Base-by-base conservation (phyloP, 2,888 invertebrate species). In the Mimachlamys varia region DNA sequence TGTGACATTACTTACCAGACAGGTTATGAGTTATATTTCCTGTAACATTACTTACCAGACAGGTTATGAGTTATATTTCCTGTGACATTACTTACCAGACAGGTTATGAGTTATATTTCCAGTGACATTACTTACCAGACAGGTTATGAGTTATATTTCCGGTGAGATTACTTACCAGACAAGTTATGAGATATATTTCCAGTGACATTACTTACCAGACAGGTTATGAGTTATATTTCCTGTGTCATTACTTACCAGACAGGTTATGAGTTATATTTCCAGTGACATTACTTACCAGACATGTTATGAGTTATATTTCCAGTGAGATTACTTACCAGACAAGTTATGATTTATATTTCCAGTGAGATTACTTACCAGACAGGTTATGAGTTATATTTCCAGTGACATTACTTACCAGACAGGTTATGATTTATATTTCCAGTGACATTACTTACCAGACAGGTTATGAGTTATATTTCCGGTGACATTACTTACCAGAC, bases 111-210 rank as follows among this genome's bases (percentile, higher is more conserved):
- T 76, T n/a, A n/a, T 5, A 33, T 76, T 27, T 33, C 76, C 0
- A 89, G 49, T 38, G 89, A 38, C 50, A 87, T 76, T 2, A 89
- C 76, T 76, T 76, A 76, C 76, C 76, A 12, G 33, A 76, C 12
- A 76, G 12, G 76, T 76, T 76, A 33, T 76, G 76, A 2, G 76
- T 76, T 5, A 33, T 76, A 53, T n/a, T n/a, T n/a, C n/a, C n/a
- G n/a, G n/a, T 53, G 12, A 2, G 33, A 76, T 76, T 76, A 10
- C 76, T 76, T 76, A 76, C 76, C 76, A 12, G 33, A 76, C 12
- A 76, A 7, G 76, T 76, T 76, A 33, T 76, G 76, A 2, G 76
- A n/a, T n/a, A 33, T 5, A 33, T 76, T 27, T 33, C 76, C 0
- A 89, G 49, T 38, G 89, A 38, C 50, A 87, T 76, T 2, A 89